Conservation (phyloP, 1,140 invertebrate species). For the Uloborus diversus region DNA sequence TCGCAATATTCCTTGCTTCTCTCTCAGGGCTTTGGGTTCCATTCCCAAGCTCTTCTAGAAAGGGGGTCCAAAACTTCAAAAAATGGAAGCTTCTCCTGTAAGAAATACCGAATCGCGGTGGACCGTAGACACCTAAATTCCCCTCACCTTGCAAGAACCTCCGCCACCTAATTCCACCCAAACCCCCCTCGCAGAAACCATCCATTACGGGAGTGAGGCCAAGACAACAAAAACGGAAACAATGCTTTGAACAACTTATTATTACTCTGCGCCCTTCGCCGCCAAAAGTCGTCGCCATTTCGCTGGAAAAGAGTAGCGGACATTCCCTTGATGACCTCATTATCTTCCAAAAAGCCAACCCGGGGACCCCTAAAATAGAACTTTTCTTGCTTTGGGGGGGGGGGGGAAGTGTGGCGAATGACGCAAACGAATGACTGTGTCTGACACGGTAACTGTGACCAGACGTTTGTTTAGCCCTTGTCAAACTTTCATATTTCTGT, state of each 20-base stretch:
- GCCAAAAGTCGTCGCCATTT: constrained; percentile 8
- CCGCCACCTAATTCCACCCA: not conserved
- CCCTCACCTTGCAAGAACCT: no score
- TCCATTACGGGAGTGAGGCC: constrained; percentile 38
- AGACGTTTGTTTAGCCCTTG: constrained; percentile 33
- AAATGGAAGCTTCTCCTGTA: no score
- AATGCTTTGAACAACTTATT: constrained; percentile 51
- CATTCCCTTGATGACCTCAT: constrained; percentile 47
- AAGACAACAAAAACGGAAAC: constrained; percentile 36
- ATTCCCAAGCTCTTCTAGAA: no score
- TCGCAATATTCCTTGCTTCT: no score
- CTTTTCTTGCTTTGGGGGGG: constrained; percentile 4
- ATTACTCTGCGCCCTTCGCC: constrained; percentile 12
- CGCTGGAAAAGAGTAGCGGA: constrained; percentile 27
- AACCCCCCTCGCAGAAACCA: constrained; percentile 11
- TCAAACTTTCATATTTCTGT: constrained; percentile 46
- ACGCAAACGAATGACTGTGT: constrained; percentile 35
- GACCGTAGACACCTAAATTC: no score
- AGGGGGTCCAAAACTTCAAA: no score
- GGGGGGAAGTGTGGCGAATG: not conserved
- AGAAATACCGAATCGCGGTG: no score
- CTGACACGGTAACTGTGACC: constrained; percentile 46
- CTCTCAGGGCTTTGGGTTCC: no score
- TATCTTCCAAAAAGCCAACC: constrained; percentile 31
- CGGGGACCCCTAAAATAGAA: constrained; percentile 41